phyloP scores from a whole-genome alignment of 2,888 invertebrate species.

The Homarus gammarus region DNA sequence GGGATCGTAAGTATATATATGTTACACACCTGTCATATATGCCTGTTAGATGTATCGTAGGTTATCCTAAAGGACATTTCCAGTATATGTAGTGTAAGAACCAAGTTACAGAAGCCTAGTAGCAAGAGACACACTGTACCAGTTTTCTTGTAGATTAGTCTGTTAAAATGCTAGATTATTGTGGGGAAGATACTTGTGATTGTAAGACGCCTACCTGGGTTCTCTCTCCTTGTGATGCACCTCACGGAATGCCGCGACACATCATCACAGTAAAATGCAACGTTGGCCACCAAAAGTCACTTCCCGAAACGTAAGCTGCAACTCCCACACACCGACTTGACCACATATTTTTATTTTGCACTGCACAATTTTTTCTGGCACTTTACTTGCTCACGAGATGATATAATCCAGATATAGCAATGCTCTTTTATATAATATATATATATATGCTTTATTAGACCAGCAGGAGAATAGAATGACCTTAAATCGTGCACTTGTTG shows the following conservation, averaged over 20 bases:
- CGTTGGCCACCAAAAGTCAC: not conserved
- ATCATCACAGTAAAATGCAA: not conserved
- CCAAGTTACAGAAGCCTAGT: not conserved
- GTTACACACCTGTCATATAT: not conserved
- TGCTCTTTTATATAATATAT: not conserved
- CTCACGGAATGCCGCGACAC: conserved; percentile 17
- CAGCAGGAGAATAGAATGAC: not conserved
- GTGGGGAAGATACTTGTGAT: conserved; percentile 1
- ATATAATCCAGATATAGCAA: not conserved
- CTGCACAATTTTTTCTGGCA: conserved; percentile 13
- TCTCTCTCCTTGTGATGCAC: conserved; percentile 24
- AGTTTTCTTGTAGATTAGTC: not conserved
- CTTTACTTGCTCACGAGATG: not conserved
- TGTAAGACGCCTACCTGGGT: conserved; percentile 25
- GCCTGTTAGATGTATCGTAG: not conserved
- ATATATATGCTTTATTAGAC: not conserved
- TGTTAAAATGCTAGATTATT: not conserved
- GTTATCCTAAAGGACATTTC: not conserved
- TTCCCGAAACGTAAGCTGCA: conserved; percentile 16
- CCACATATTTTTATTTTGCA: conserved; percentile 9
- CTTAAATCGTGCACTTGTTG: not conserved
- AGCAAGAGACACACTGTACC: not conserved
- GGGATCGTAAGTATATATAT: conserved; percentile 3
- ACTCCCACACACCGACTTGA: not conserved
- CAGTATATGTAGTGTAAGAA: not conserved